phyloP scores from a whole-genome alignment of 1,140 invertebrate species.

The Phocides pigmalion region DNA sequence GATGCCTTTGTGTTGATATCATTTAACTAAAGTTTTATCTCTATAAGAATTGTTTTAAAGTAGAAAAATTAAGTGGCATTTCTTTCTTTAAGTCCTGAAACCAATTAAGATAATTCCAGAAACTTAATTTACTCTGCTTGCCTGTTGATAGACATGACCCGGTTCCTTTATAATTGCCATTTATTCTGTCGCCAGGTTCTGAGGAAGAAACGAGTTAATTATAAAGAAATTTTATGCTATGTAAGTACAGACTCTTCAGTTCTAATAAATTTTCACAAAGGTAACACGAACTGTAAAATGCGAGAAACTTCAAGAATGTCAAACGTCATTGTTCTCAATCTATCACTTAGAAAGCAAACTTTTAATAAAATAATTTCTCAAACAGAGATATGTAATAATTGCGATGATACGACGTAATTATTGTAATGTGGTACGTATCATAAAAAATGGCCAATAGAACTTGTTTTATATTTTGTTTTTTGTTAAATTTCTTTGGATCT shows the following conservation, averaged over 20 bases:
- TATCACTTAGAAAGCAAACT: too few species aligned
- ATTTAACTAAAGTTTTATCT: neutral
- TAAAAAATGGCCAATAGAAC: too few species aligned
- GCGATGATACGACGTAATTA: too few species aligned
- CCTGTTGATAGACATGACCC: neutral
- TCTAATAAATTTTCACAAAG: neutral
- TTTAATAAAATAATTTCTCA: too few species aligned
- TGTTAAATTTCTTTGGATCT: too few species aligned
- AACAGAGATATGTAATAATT: too few species aligned
- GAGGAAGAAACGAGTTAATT: neutral
- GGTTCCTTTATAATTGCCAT: slow-evolving; percentile 3
- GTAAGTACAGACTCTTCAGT: neutral
- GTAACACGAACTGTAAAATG: too few species aligned
- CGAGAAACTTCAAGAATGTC: too few species aligned
- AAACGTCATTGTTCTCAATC: too few species aligned
- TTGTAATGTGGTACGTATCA: too few species aligned
- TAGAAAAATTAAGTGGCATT: neutral
- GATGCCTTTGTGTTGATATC: too few species aligned
- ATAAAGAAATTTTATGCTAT: neutral
- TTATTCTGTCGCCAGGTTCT: slow-evolving; percentile 1
- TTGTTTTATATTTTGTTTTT: too few species aligned
- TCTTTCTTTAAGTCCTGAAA: neutral
- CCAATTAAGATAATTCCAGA: neutral
- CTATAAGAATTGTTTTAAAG: neutral
- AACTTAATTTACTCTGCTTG: neutral